Base-by-base conservation (phyloP, 2,113 vertebrate genomes). In the Panthera leo region DNA sequence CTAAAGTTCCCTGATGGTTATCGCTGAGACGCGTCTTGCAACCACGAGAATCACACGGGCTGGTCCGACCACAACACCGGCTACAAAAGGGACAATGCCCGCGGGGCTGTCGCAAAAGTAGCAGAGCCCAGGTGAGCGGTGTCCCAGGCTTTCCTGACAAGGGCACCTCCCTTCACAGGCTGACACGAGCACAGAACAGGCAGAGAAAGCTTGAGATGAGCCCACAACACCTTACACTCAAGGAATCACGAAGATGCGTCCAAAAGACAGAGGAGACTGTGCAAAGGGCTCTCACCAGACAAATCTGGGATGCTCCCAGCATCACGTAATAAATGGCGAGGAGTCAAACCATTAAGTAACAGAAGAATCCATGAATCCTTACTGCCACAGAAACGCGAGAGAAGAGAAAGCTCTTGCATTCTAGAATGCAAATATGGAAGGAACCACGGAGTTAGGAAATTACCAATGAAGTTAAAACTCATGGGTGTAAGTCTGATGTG, bases 21-120 rank as follows among this genome's bases (percentile, higher is more conserved):
- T 42, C 48, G 80, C 42, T 29, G 68, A 85, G 55, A 45, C 5
- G 0, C 7, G 1, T 29, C 82, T 31, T 68, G 27, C 15, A 89
- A 53, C 19, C 76, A 6, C 19, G 39, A 39, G 39, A 83, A 83
- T 13, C 67, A 34, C 42, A 53, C 61, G 55, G 42, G 29, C 78
- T 2, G 11, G 67, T 75, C 34, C 13, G 34, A 67, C 55, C 78
- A 42, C 34, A 34, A 15, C 67, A 18, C n/a, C 3, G 23, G 65
- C 18, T 25, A 25, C 27, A 7, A 7, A 7, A 58, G 55, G 27
- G 11, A 5, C 58, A 27, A 14, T 5, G 19, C 71, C 85, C 23
- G 2, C 2, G 34, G 23, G 67, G 68, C 14, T 18, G 19, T 48
- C 29, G 0, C 10, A 42, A 5, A 42, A 5, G 1, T 0, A 65